Base-by-base conservation (phyloP, 1,140 invertebrate genomes). In the Diplogasteroides magnus region DNA sequence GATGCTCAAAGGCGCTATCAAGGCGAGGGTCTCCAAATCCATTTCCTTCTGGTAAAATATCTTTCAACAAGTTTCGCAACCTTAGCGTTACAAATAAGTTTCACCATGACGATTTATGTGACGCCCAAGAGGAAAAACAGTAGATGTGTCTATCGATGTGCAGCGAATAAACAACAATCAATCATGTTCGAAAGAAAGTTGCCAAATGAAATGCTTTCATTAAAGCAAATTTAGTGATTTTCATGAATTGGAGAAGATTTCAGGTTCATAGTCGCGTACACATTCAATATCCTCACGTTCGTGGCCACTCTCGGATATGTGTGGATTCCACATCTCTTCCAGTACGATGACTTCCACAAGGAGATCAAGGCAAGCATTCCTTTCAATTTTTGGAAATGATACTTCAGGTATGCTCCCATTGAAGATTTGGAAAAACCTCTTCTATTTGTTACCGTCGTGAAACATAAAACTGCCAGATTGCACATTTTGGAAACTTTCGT, bases 281-380 rank as follows among this genome's bases (percentile, higher is more conserved):
- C 32, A 48, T 72, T 72, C 60, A 72, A 72, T 26, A 6, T 72
- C 14, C 65, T 72, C 48, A 72, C 70, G 31, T 72, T 67, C 25
- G 56, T 37, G 2, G 70, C 70, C 37, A 72, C 70, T 13, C 37
- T 72, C 31, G 57, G 55, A 3, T 72, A 72, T 48, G 70, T 72
- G 2, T 72, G 70, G 70, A 25, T 72, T 1, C 70, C 70, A 1
- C 66, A 64, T 0, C 48, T 72, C 27, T 72, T 72, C 31, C 15
- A n/a, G 2, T 72, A 62, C 29, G 70, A 72, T 56, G 61, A 72
- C 60, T 72, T 37, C 29, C 70, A 72, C 37, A 11, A 48, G 61
- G 64, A 72, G 29, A 60, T 72, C 29, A 72, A 72, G 48, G 70
- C 67, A 25, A 25, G 55, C 19, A 11, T 48, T 48, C 6, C 37